A percentile compares a stretch with the other conserved stretches of the same genome.
These are phyloP conservation scores for Dolichopus griseipennis DNA, from an alignment of 2,888 invertebrate species.

Conservation along the genomic window DNA sequence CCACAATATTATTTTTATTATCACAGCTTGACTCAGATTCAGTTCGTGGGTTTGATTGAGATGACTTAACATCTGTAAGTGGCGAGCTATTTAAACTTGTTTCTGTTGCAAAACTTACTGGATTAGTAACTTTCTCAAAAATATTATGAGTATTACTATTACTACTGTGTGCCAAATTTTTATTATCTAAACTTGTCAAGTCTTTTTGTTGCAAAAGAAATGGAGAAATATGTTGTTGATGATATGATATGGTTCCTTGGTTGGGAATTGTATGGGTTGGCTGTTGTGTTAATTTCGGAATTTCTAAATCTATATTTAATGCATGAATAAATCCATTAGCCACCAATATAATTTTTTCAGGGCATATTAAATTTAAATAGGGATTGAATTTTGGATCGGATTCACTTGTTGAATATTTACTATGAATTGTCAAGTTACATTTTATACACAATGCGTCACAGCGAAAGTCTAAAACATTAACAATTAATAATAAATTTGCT, in stretches of 20 bases:
- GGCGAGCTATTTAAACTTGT: neutral
- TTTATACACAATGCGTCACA: constrained; percentile 67
- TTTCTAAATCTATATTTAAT: constrained; percentile 55
- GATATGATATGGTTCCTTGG: neutral
- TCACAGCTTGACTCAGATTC: constrained; percentile 28
- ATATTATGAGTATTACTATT: neutral
- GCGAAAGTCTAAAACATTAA: constrained; percentile 46
- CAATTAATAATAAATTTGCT: neutral
- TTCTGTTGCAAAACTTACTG: neutral
- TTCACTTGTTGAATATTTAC: constrained; percentile 81
- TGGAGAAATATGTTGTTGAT: neutral
- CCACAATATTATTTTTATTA: constrained; percentile 52
- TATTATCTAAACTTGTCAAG: neutral
- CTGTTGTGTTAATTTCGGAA: constrained; percentile 23
- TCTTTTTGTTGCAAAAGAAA: neutral
- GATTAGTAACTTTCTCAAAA: neutral
- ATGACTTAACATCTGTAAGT: neutral
- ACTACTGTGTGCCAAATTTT: neutral
- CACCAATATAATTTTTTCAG: constrained; percentile 69
- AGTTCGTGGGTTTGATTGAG: constrained; percentile 7
- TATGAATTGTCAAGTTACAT: constrained; percentile 87
- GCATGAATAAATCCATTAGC: constrained; percentile 80
- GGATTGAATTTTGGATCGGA: constrained; percentile 72
- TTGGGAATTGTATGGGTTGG: neutral
- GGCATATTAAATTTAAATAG: constrained; percentile 58